Evolutionary conservation across 2,888 invertebrate species (phyloP).

Genomic region (Calameuta filiformis): DNA sequence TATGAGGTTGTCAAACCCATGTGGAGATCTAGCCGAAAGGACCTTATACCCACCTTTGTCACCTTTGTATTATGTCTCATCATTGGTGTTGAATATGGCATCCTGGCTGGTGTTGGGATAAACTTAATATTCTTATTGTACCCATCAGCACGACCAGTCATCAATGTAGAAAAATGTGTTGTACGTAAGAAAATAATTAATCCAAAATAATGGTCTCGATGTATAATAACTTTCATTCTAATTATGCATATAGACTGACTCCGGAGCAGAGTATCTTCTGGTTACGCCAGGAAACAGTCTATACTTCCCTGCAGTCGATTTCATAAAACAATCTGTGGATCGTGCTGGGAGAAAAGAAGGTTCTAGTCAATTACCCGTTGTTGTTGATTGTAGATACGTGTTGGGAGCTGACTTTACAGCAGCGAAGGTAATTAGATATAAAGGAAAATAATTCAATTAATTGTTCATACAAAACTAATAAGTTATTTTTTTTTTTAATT

Average conservation of each 20-base stretch:
- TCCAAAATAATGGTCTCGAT: no score
- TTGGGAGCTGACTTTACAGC: constrained; percentile 88
- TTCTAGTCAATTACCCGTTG: constrained; percentile 78
- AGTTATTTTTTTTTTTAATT: background rate
- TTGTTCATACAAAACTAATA: background rate
- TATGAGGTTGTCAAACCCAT: constrained; percentile 88
- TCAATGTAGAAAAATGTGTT: constrained; percentile 78
- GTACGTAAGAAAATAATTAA: constrained; percentile 62
- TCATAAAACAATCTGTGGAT: constrained; percentile 82
- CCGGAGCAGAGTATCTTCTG: constrained; percentile 78
- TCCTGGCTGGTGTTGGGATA: constrained; percentile 83
- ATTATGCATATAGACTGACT: constrained; percentile 69
- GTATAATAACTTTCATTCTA: background rate
- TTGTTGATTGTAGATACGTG: constrained; percentile 84
- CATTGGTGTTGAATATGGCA: constrained; percentile 88
- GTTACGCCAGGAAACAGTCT: constrained; percentile 84
- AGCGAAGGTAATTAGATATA: constrained; percentile 69
- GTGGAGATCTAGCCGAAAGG: constrained; percentile 85
- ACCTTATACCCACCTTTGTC: constrained; percentile 82
- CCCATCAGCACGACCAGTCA: constrained; percentile 82
- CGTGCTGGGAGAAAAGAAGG: constrained; percentile 79
- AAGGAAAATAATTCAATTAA: background rate
- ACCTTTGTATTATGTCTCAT: constrained; percentile 86
- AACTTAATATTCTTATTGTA: constrained; percentile 83
- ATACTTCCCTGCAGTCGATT: constrained; percentile 87